Base-by-base conservation (phyloP, 2,888 invertebrate genomes). In the Elmis aenea region DNA sequence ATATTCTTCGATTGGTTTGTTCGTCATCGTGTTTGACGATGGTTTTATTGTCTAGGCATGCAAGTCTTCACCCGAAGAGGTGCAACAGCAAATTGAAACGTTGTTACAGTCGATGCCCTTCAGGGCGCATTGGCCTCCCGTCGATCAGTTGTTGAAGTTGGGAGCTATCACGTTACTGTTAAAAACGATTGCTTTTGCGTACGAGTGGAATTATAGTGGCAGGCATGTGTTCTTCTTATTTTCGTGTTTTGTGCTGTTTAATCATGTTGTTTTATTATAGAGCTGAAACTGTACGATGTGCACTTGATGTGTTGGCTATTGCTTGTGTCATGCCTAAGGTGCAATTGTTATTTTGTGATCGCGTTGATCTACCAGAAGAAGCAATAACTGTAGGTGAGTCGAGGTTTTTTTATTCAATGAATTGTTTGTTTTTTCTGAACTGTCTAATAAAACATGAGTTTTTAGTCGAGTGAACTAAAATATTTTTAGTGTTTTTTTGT, bases 201-300 rank as follows among this genome's bases (percentile, higher is more conserved):
- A 88, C 60, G 90, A 93, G 55, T 94, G 94, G 93, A 90, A 87
- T 67, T 89, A 85, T 60, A 83, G 83, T 50, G 91, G 91, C 52
- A 79, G 84, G 77, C 79, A 56, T n/a, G n/a, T n/a, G n/a, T n/a
- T n/a, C n/a, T n/a, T n/a, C n/a, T n/a, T n/a, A n/a, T n/a, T n/a
- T n/a, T n/a, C n/a, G n/a, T n/a, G n/a, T n/a, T n/a, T 44, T 22
- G 18, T n/a, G 16, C 28, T 32, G 23, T 34, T 26, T 5, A 8
- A 35, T 24, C 30, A 26, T 11, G 20, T 26, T 2, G 38, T 37
- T 22, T 40, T 18, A 59, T 52, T 69, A 55, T 46, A 81, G 83
- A 49, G 82, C 83, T 3, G 91, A 92, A 66, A 88, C 88, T 1
- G 83, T 89, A 2, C 74, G 84, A 21, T 83, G 83, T 31, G 86